Conservation (phyloP, 30 jellyfish, hydroid and myxozoan species). For the Cassiopea andromeda region DNA sequence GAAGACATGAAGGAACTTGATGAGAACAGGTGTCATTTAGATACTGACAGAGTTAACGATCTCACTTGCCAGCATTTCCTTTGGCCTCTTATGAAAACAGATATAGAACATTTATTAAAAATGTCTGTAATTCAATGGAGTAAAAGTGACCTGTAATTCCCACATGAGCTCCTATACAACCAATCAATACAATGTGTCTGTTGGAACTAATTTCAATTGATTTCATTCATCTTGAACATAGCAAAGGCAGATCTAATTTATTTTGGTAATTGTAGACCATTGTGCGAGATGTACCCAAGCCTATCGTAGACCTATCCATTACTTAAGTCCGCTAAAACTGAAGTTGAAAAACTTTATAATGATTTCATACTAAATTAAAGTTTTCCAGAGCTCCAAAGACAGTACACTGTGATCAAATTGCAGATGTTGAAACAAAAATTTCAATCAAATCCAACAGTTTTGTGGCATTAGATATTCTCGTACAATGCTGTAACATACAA, state of each 20-base stretch:
- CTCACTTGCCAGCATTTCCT: constrained; percentile 41
- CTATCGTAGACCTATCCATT: constrained; percentile 21
- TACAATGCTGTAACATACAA: constrained; percentile 72
- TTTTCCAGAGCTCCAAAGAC: constrained; percentile 15
- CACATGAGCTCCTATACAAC: constrained; percentile 41
- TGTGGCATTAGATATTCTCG: constrained; percentile 45
- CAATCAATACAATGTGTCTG: constrained; percentile 40
- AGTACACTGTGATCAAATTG: constrained; percentile 47
- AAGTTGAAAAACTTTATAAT: constrained; percentile 55
- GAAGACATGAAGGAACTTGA: constrained; percentile 19
- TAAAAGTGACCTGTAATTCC: constrained; percentile 22
- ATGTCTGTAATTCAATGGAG: constrained; percentile 18
- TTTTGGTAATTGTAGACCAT: constrained; percentile 59
- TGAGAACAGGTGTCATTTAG: constrained; percentile 56
- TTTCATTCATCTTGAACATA: constrained; percentile 48
- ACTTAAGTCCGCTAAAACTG: constrained; percentile 54
- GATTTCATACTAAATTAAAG: constrained; percentile 68
- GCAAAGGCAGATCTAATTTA: constrained; percentile 56
- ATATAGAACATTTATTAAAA: constrained; percentile 18
- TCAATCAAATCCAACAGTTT: constrained; percentile 15
- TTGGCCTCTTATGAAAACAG: constrained; percentile 62
- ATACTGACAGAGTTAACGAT: constrained; percentile 36
- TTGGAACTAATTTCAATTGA: constrained; percentile 39
- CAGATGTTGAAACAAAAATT: constrained; percentile 53
- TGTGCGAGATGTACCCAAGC: constrained; percentile 61